Base-by-base conservation (phyloP, 2,113 vertebrate genomes). In the Onychostruthus taczanowskii region DNA sequence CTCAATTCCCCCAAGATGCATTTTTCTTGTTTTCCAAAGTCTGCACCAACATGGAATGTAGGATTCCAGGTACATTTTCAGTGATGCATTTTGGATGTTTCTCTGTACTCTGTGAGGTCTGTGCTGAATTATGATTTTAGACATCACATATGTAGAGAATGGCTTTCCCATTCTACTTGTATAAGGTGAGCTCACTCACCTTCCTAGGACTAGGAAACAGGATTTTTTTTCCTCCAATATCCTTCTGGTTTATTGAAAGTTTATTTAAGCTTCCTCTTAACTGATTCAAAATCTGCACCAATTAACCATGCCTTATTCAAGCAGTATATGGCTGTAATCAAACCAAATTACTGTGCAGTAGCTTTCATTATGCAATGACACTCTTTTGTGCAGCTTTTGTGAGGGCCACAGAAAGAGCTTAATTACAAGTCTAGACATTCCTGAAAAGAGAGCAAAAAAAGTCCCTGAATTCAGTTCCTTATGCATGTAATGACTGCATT, bases 341-440 rank as follows among this genome's bases (percentile, higher is more conserved):
- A 97, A 92, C 77, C 63, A 94, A 97, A 97, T 97, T 92, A 76
- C 91, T 84, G 37, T 92, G 69, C 70, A 82, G 74, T 89, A 75
- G 80, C 70, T 97, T 95, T 97, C 91, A 91, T 96, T 97, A 95
- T 70, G 87, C 80, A 95, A 46, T 79, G 84, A 86, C 84, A 93
- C 64, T 47, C 55, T 95, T 96, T 93, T 96, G 69, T 93, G 75
- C 97, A 58, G 76, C 44, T 95, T 94, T 93, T 96, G 75, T 92
- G 82, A 96, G 59, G 63, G 44, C 85, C 92, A 76, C 77, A 77
- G 90, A 94, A 91, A 87, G 53, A 90, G 19, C 90, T 96, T 97
- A 97, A 96, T 97, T 97, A 74, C 41, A 93, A 88, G 96, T 95
- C 97, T 97, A 96, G 97, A 97, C 86, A 10, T 62, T 84, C 73